A percentile compares a stretch with the other conserved stretches of the same genome.
These are phyloP conservation scores for Agriopis aurantiaria DNA, from an alignment of 2,888 invertebrate species.

Conservation along the genomic window DNA sequence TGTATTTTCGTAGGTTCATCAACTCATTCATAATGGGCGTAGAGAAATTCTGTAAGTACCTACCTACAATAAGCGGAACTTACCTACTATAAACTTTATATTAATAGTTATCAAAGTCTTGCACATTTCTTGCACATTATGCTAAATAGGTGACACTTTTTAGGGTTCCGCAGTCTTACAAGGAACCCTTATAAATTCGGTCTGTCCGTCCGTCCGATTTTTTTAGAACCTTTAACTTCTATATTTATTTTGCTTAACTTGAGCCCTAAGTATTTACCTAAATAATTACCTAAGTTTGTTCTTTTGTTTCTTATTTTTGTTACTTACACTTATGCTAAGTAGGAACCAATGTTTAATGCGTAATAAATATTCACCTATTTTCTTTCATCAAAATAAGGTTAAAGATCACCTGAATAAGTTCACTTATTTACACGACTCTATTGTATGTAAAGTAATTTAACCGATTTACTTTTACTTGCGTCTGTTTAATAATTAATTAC, in stretches of 20 bases:
- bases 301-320: not conserved
- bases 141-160: not conserved
- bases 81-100: no score
- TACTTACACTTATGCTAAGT: not conserved
- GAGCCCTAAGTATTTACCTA: not conserved
- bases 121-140: no score
- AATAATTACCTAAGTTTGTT: conserved; percentile 1
- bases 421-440: conserved; percentile 37
- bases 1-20: no score
- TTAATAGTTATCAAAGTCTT: no score
- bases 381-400: conserved; percentile 49
- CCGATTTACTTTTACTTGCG: conserved; percentile 52
- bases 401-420: conserved; percentile 59
- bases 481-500: conserved; percentile 41
- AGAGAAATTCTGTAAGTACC: no score
- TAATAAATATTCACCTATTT: conserved; percentile 35
- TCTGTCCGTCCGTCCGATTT: no score
- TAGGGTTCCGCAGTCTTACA: no score
- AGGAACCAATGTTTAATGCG: conserved; percentile 24
- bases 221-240: no score
- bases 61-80: no score
- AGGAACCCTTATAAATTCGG: no score
- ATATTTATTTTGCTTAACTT: not conserved
- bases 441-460: conserved; percentile 57
- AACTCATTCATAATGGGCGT: no score